Evolutionary conservation across 2,888 invertebrate genomes (phyloP).

Genomic region (Tubulanus polymorphus): DNA sequence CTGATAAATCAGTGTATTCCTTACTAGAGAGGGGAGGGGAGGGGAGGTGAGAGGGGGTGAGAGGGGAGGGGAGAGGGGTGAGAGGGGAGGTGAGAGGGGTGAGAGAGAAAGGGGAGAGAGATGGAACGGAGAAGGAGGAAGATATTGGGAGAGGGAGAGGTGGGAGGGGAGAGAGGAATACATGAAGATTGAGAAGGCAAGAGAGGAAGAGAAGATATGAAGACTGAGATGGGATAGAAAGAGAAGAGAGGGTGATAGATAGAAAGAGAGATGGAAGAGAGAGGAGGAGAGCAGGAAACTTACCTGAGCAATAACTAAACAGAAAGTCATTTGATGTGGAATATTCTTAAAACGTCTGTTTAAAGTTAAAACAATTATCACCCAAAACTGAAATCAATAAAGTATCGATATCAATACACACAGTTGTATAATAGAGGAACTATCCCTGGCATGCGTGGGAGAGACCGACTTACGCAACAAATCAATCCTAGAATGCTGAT

Average conservation of each 20-base stretch:
- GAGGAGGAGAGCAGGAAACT: no score
- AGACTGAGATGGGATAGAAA: no score
- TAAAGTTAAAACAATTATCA: conserved; percentile 68
- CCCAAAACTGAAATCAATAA: conserved; percentile 60
- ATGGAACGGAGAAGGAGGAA: no score
- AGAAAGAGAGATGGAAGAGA: no score
- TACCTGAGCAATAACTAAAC: conserved; percentile 77
- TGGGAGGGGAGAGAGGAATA: conserved; percentile 39
- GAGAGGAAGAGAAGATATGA: no score
- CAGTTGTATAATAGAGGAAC: conserved; percentile 6
- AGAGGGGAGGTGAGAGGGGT: no score
- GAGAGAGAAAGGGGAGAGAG: no score
- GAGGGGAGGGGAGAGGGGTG: no score
- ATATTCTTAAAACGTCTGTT: conserved; percentile 73
- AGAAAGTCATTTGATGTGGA: conserved; percentile 78
- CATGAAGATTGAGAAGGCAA: not conserved
- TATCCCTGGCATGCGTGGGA: not conserved
- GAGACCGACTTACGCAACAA: conserved; percentile 61
- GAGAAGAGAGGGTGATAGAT: no score
- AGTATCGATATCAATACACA: not conserved
- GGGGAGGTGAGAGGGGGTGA: no score
- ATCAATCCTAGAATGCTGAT: conserved; percentile 75
- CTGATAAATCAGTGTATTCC: conserved; percentile 2
- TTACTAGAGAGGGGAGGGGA: no score
- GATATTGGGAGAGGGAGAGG: no score